Conservation (phyloP, 1,140 invertebrate genomes). For the Marisa cornuarietis region DNA sequence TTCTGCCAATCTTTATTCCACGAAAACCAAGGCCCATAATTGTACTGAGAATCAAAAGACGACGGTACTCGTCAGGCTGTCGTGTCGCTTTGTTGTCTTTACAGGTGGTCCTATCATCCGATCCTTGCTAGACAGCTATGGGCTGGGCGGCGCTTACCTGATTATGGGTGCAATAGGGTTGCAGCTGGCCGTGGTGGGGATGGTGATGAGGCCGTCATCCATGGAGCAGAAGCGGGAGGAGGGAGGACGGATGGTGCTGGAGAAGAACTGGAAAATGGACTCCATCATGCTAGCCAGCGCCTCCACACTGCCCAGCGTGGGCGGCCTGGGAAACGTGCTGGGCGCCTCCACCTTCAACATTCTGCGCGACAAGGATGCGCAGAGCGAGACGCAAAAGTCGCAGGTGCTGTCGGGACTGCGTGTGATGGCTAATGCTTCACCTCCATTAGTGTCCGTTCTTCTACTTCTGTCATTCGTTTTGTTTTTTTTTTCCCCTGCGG, state of each 20-base stretch:
- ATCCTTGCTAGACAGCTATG: conserved; percentile 29
- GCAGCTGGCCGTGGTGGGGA: conserved; percentile 28
- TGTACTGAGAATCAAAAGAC: too few relatives aligned
- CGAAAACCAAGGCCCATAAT: too few relatives aligned
- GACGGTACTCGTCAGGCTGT: too few relatives aligned
- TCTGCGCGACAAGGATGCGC: conserved; percentile 1
- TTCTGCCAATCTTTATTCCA: too few relatives aligned
- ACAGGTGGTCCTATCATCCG: conserved; percentile 30
- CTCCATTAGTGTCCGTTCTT: too few relatives aligned
- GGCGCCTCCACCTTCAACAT: conserved; percentile 12
- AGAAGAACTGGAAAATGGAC: background rate
- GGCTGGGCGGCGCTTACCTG: conserved; percentile 32
- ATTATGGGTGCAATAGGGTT: conserved; percentile 29
- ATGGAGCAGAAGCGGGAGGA: conserved; percentile 16
- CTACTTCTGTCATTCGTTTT: too few relatives aligned
- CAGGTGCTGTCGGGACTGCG: conserved; percentile 10
- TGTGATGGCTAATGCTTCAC: too few relatives aligned
- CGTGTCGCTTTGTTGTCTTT: background rate
- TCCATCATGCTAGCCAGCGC: conserved; percentile 8
- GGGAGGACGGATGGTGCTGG: background rate
- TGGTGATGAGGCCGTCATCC: conserved; percentile 34
- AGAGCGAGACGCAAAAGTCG: conserved; percentile 3
- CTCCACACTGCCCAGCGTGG: conserved; percentile 16
- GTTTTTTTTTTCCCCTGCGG: too few relatives aligned
- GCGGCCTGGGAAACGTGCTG: conserved; percentile 17